Conservation (phyloP, 1,140 invertebrate species). For the Hycleus cichorii region DNA sequence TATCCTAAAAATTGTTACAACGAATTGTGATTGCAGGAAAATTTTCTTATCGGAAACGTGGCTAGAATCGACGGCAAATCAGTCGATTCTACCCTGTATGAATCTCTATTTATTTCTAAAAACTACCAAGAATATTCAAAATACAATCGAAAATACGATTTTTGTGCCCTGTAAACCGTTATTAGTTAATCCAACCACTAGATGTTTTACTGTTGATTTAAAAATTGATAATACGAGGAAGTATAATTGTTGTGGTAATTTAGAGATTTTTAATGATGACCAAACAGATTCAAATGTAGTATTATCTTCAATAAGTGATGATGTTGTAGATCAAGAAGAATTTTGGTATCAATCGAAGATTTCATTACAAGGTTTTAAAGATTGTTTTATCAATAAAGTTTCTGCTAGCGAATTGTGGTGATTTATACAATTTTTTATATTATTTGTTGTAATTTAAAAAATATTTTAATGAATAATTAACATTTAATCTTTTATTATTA, state of each 20-base stretch:
- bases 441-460: too few species aligned
- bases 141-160: neutral
- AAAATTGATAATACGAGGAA: conserved; percentile 6
- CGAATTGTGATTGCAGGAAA: conserved; percentile 10
- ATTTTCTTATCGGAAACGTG: conserved; percentile 24
- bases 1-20: neutral
- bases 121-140: neutral
- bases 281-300: neutral
- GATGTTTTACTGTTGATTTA: conserved; percentile 22
- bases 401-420: conserved; percentile 28
- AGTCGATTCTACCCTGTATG: conserved; percentile 14
- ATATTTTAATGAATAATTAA: too few species aligned
- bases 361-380: conserved; percentile 27
- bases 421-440: neutral
- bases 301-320: neutral
- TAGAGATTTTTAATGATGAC: conserved; percentile 22
- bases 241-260: conserved; percentile 22
- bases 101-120: conserved; percentile 27
- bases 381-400: conserved; percentile 29
- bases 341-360: conserved; percentile 23
- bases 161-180: conserved; percentile 21
- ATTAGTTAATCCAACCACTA: conserved; percentile 10
- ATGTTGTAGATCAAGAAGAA: conserved; percentile 1
- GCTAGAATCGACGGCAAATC: conserved; percentile 17
- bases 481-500: too few species aligned